These are phyloP conservation scores for Gobio occitaniae DNA, from an alignment of 2,797 vertebrate genomes.

Conservation along the genomic window DNA sequence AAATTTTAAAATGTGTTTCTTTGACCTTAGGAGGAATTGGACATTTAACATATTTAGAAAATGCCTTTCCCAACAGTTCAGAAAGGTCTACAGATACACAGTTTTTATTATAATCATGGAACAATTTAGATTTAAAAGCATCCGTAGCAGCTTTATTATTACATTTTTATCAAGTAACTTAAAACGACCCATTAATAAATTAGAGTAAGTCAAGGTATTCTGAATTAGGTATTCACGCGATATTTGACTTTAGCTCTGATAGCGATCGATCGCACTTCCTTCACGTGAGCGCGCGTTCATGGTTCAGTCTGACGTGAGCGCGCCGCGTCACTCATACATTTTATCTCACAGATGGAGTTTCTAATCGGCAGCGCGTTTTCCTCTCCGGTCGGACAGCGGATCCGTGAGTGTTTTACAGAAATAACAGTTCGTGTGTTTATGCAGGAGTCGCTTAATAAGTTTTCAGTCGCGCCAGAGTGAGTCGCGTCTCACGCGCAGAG, in stretches of 20 bases:
- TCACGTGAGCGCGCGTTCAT: conserved; percentile 72
- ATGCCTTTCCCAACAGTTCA: too few relatives aligned
- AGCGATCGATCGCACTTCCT: conserved; percentile 50
- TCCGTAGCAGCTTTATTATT: too few relatives aligned
- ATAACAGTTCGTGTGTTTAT: not conserved
- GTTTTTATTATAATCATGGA: too few relatives aligned
- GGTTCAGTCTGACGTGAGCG: conserved; percentile 16
- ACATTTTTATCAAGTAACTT: too few relatives aligned
- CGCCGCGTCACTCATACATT: conserved; percentile 44
- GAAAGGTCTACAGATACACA: too few relatives aligned
- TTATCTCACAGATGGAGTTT: conserved; percentile 76
- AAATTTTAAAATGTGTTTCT: too few relatives aligned
- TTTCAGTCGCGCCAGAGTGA: not conserved
- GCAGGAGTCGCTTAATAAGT: not conserved
- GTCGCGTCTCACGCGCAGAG: not conserved
- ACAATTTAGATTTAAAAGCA: too few relatives aligned
- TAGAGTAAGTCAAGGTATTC: too few relatives aligned
- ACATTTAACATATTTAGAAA: too few relatives aligned
- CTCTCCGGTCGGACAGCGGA: conserved; percentile 81
- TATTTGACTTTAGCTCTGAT: not conserved
- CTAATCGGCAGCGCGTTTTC: conserved; percentile 77
- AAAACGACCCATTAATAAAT: too few relatives aligned
- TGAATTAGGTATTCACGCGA: too few relatives aligned
- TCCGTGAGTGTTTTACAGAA: conserved; percentile 72
- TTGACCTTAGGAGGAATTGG: too few relatives aligned